phyloP scores from a whole-genome alignment of 2,888 invertebrate species.

The Mechanitis mazaeus region DNA sequence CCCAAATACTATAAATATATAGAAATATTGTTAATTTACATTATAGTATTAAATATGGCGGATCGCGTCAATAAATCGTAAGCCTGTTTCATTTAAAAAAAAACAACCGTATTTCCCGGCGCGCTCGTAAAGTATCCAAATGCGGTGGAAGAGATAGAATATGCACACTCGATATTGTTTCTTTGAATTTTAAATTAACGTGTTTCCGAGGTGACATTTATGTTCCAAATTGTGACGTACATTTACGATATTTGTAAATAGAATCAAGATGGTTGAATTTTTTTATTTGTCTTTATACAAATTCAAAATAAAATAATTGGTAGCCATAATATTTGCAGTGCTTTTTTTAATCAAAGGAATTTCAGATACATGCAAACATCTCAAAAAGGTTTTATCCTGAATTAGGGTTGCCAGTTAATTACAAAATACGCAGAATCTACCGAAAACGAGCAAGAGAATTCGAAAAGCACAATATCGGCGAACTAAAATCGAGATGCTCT shows the following conservation, averaged over 20 bases:
- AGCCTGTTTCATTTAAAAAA: slow-evolving; percentile 41
- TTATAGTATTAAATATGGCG: slow-evolving; percentile 40
- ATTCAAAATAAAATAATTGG: neutral
- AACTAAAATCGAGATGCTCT: slow-evolving; percentile 47
- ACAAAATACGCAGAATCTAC: slow-evolving; percentile 7
- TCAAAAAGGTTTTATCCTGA: slow-evolving; percentile 3
- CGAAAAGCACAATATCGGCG: slow-evolving; percentile 33
- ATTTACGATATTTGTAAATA: slow-evolving; percentile 5
- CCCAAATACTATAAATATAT: neutral
- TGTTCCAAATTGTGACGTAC: slow-evolving; percentile 1
- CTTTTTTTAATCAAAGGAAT: neutral
- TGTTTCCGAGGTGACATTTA: slow-evolving; percentile 16
- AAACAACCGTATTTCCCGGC: slow-evolving; percentile 63
- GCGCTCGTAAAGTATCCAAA: slow-evolving; percentile 65
- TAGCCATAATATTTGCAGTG: neutral
- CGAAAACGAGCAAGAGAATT: slow-evolving; percentile 29
- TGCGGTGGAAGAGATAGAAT: slow-evolving; percentile 52
- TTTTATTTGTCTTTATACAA: neutral
- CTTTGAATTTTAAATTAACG: slow-evolving; percentile 67
- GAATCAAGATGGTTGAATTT: neutral
- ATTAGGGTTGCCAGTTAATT: slow-evolving; percentile 7
- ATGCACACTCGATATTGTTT: slow-evolving; percentile 71
- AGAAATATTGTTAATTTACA: too few species aligned
- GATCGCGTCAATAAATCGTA: slow-evolving; percentile 47
- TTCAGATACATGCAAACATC: neutral